Evolutionary conservation across 1,140 invertebrate species (phyloP).

Genomic region (Penaeus japonicus): DNA sequence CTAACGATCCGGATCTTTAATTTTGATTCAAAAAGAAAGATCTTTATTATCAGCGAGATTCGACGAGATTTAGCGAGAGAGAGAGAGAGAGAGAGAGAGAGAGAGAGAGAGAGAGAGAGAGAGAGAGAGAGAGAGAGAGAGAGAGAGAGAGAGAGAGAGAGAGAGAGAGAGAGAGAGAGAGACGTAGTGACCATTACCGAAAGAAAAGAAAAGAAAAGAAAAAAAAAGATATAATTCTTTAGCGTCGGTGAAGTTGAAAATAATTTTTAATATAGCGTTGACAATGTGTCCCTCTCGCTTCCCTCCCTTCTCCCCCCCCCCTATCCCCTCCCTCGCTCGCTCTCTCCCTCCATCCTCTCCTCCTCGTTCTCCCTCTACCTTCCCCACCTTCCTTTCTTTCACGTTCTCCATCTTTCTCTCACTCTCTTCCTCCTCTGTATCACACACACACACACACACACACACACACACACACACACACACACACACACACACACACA

Average conservation of each 20-base stretch:
- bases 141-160: neutral
- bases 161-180: neutral
- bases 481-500: no score
- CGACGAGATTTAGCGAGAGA: no score
- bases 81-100: neutral
- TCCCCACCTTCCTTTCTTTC: neutral
- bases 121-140: constrained; percentile 10
- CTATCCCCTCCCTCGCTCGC: neutral
- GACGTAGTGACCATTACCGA: neutral
- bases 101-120: neutral
- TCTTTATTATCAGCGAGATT: no score
- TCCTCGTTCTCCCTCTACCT: neutral
- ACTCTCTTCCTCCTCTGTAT: neutral
- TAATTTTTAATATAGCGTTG: constrained; percentile 49
- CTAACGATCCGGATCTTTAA: no score
- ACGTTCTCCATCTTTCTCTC: neutral
- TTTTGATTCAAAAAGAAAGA: no score
- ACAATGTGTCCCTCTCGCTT: constrained; percentile 28
- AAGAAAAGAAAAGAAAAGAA: neutral
- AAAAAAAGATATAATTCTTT: constrained; percentile 17
- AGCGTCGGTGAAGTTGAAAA: constrained; percentile 45
- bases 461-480: no score
- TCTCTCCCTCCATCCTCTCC: constrained; percentile 7
- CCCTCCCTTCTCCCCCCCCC: neutral
- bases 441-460: no score